Conservation (phyloP, 2,113 vertebrate genomes). For the Sphaerodactylus townsendi region DNA sequence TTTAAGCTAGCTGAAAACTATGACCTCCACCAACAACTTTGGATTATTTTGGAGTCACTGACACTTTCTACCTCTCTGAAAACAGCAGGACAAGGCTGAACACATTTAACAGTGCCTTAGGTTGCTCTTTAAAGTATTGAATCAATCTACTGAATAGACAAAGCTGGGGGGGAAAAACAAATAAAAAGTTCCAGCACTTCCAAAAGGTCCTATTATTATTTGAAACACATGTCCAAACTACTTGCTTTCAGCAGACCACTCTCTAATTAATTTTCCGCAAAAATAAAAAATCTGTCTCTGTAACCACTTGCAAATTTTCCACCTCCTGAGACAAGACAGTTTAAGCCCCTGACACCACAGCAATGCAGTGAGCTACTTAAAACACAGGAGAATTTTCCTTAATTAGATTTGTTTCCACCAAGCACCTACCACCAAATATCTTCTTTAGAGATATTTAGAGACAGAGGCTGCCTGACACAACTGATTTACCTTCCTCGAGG, state of each 20-base stretch:
- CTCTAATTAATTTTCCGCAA: neutral
- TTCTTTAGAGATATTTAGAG: constrained; percentile 22
- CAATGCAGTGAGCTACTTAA: neutral
- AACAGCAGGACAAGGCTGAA: too few species aligned
- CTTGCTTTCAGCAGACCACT: neutral
- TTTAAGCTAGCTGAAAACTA: neutral
- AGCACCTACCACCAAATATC: constrained; percentile 15
- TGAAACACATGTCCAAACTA: rapidly evolving
- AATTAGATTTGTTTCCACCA: constrained; percentile 50
- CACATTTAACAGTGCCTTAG: neutral
- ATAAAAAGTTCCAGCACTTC: neutral
- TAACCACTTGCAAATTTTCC: neutral
- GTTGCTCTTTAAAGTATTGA: neutral
- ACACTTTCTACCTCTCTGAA: neutral
- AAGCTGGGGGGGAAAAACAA: neutral
- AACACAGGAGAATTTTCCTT: constrained; percentile 15
- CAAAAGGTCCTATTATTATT: neutral
- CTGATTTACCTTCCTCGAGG: constrained; percentile 58
- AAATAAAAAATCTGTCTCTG: neutral
- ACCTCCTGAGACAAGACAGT: constrained; percentile 8
- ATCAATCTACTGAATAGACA: neutral
- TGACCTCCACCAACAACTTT: too few species aligned
- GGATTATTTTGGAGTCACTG: neutral
- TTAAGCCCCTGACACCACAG: rapidly evolving
- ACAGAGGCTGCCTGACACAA: constrained; percentile 49